These are phyloP conservation scores for Lasioglossum pauxillum DNA, from an alignment of 2,888 invertebrate genomes.

Conservation along the genomic window DNA sequence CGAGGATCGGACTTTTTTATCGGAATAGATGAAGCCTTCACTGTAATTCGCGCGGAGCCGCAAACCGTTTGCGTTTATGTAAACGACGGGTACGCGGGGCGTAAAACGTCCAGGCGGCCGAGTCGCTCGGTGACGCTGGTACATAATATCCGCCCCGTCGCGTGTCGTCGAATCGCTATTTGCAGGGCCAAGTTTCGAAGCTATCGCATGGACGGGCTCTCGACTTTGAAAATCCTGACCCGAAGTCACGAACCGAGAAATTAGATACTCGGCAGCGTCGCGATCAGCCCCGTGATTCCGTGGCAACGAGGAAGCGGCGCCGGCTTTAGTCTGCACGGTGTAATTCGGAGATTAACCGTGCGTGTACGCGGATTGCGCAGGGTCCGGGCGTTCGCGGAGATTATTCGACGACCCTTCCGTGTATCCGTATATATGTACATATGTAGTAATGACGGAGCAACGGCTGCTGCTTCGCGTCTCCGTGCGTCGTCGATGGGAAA, in stretches of 20 bases:
- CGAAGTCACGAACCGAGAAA: constrained; percentile 34
- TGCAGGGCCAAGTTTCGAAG: constrained; percentile 26
- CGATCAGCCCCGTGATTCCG: constrained; percentile 41
- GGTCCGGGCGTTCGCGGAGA: constrained; percentile 35
- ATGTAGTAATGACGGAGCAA: constrained; percentile 45
- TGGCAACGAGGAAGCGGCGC: background rate
- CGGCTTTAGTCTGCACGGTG: constrained; percentile 58
- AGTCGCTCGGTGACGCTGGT: background rate
- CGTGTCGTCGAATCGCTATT: constrained; percentile 42
- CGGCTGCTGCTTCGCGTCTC: background rate
- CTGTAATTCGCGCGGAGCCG: background rate
- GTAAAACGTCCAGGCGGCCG: background rate
- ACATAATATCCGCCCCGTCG: background rate
- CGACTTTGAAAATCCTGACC: constrained; percentile 56
- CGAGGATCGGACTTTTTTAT: too few relatives aligned
- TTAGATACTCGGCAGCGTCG: constrained; percentile 53
- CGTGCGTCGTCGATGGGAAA: constrained; percentile 27
- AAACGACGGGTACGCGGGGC: background rate
- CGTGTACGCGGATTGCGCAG: constrained; percentile 58
- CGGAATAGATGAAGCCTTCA: too few relatives aligned
- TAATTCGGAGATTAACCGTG: constrained; percentile 63
- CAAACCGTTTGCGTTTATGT: background rate
- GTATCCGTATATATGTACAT: constrained; percentile 20
- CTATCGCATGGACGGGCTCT: background rate
- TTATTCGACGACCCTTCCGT: constrained; percentile 55